A percentile compares a stretch with the other conserved stretches of the same genome.
phyloP scores from a whole-genome alignment of 1,140 invertebrate genomes.

The Chionoecetes opilio region DNA sequence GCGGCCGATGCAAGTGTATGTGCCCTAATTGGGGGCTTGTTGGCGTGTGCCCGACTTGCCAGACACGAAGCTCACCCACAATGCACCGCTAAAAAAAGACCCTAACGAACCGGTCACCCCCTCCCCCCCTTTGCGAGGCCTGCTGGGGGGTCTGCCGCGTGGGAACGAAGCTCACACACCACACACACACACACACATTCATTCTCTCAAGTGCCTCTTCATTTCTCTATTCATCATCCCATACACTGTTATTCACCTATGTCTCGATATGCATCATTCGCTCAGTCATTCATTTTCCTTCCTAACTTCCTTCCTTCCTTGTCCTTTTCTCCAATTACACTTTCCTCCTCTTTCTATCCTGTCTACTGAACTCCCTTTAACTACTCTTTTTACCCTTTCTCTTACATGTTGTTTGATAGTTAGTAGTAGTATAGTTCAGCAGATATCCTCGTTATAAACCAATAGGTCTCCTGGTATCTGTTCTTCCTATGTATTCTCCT shows the following conservation, averaged over 20 bases:
- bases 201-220: background rate
- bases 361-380: background rate
- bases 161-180: conserved; percentile 22
- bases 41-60: background rate
- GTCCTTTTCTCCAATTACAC: background rate
- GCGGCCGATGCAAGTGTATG: background rate
- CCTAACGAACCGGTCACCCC: background rate
- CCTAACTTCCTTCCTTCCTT: background rate
- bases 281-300: background rate
- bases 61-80: background rate
- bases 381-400: background rate
- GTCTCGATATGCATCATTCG: no score
- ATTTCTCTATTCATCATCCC: background rate
- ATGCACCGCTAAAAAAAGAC: background rate
- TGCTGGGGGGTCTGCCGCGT: background rate
- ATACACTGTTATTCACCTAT: no score
- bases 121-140: no score
- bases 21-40: background rate
- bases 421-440: no score
- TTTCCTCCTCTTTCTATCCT: background rate
- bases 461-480: background rate
- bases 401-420: no score
- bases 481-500: background rate
- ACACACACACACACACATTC: background rate
- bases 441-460: no score